Base-by-base conservation (phyloP, 2,113 vertebrate genomes). In the Oryzias melastigma region DNA sequence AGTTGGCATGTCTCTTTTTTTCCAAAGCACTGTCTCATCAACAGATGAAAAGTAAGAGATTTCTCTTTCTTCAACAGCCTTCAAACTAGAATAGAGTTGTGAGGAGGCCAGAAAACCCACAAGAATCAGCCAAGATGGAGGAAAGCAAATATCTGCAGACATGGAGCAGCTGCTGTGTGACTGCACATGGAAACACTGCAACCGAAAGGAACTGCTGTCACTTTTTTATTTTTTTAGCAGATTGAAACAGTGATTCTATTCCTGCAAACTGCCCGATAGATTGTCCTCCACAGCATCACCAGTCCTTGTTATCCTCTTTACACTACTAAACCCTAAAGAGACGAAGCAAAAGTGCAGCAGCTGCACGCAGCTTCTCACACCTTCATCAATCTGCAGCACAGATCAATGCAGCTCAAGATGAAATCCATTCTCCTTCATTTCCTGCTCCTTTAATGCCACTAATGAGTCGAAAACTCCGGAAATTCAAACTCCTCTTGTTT, bases 21-120 rank as follows among this genome's bases (percentile, higher is more conserved):
- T 82, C 77, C 83, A 70, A 18, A 0, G 35, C 64, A 58, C 68
- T 73, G 56, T 65, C 77, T 79, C 85, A 77, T 83, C 72, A 70
- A 55, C 52, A 72, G 24, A 59, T 59, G 72, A 78, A 73, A 43
- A 52, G 62, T 22, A 58, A 71, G 65, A 70, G 68, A 62, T 65
- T 57, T 75, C 52, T 70, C 60, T 68, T 50, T 52, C 53, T 25
- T 60, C 27, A 24, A 20, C 14, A 59, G 46, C 41, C 52, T 67
- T 57, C 29, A 65, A 74, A 59, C 44, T 42, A 74, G 52, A 35
- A 71, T 48, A 40, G 75, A 27, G 57, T 58, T 67, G 51, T 52
- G 71, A 53, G 65, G 43, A 71, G 70, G 70, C 68, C 72, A 71
- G 72, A 68, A 58, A 59, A 65, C 62, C 54, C 58, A 27, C 29